A percentile compares a stretch with the other conserved stretches of the same genome.
Evolutionary conservation across 2,888 invertebrate species (phyloP).

Genomic region (Clivina fossor): DNA sequence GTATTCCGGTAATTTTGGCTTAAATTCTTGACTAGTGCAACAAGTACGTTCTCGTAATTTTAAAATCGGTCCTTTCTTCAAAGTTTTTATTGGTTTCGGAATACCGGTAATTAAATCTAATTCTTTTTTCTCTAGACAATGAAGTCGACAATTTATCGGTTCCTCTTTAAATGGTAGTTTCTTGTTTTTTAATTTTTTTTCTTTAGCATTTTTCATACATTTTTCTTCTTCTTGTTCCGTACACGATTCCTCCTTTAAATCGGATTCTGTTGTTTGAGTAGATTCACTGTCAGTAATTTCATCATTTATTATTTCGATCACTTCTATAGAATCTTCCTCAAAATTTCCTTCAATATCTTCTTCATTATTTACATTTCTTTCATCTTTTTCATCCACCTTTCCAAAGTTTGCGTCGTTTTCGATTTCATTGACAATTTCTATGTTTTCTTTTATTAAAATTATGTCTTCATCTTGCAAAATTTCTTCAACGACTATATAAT

Average conservation of each 20-base stretch:
- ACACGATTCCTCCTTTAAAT: background rate
- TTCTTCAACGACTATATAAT: background rate
- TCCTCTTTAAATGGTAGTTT: constrained; percentile 10
- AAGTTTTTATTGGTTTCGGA: constrained; percentile 47
- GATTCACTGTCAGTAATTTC: constrained; percentile 1
- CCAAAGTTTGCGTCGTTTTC: constrained; percentile 31
- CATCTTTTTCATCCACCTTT: constrained; percentile 36
- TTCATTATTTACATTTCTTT: constrained; percentile 39
- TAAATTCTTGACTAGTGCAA: constrained; percentile 50
- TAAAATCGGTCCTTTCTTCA: constrained; percentile 47
- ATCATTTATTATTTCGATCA: constrained; percentile 26
- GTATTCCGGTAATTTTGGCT: constrained; percentile 54
- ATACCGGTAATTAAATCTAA: constrained; percentile 47
- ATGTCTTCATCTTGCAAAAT: constrained; percentile 2
- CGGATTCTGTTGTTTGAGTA: background rate
- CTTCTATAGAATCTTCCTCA: constrained; percentile 25
- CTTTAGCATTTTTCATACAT: constrained; percentile 23
- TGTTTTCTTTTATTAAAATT: background rate
- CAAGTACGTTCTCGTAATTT: constrained; percentile 50
- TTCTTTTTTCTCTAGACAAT: constrained; percentile 50
- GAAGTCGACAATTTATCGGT: constrained; percentile 48
- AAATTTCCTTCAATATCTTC: constrained; percentile 21
- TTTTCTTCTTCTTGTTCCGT: constrained; percentile 1
- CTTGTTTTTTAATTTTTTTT: constrained; percentile 17
- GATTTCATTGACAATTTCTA: constrained; percentile 22